phyloP scores from a whole-genome alignment of 2,888 invertebrate species.

The Pilophorus perplexus region DNA sequence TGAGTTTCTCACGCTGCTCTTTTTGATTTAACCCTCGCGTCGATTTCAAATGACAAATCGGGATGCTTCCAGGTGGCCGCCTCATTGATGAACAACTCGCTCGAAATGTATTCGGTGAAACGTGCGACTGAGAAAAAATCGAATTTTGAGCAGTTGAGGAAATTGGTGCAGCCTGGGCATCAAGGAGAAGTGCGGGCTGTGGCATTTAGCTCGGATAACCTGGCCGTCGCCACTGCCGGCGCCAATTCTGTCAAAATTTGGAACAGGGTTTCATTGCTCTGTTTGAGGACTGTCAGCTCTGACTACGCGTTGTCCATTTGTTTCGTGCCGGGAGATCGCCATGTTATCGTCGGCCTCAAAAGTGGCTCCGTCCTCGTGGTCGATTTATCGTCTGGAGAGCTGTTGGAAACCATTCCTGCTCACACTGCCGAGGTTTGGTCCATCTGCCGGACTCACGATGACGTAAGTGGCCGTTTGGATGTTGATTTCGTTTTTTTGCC shows the following conservation, averaged over 20 bases:
- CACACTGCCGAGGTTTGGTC: slow-evolving; percentile 79
- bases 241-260: slow-evolving; percentile 88
- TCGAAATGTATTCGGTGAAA: slow-evolving; percentile 66
- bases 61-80: slow-evolving; percentile 58
- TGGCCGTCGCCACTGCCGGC: slow-evolving; percentile 82
- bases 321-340: slow-evolving; percentile 88
- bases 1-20: no score
- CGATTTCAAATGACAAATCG: no score
- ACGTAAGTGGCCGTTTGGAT: slow-evolving; percentile 56
- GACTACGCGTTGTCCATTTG: slow-evolving; percentile 69
- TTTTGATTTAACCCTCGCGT: no score
- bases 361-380: slow-evolving; percentile 78
- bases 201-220: slow-evolving; percentile 85
- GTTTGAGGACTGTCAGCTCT: slow-evolving; percentile 66
- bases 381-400: slow-evolving; percentile 76
- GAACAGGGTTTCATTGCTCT: slow-evolving; percentile 72
- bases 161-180: slow-evolving; percentile 75
- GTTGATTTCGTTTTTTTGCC: not conserved
- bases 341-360: slow-evolving; percentile 83
- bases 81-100: slow-evolving; percentile 69
- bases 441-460: slow-evolving; percentile 74
- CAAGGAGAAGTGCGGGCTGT: slow-evolving; percentile 84
- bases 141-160: slow-evolving; percentile 60
- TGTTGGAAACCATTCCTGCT: slow-evolving; percentile 79
- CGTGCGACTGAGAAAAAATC: slow-evolving; percentile 55